These are phyloP conservation scores for Loxodonta africana DNA, from an alignment of 2,113 vertebrate genomes.

Conservation along the genomic window DNA sequence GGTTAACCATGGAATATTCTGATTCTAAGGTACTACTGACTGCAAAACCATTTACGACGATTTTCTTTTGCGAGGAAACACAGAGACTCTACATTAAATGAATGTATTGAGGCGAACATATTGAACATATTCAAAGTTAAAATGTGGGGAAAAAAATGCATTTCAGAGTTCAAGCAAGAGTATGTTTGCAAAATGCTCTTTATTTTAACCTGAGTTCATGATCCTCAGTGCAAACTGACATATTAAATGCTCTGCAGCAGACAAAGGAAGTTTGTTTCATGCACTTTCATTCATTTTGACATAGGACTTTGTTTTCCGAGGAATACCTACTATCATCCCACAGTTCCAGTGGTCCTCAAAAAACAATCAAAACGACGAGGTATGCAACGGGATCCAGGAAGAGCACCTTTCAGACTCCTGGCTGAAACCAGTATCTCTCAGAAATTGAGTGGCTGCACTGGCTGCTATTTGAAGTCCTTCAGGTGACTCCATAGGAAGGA, in stretches of 20 bases:
- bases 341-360: background rate
- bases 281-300: background rate
- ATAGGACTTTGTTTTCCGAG: conserved; percentile 6
- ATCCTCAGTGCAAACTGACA: background rate
- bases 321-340: background rate
- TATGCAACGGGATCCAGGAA: background rate
- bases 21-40: background rate
- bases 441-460: background rate
- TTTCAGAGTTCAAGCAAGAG: conserved; percentile 18
- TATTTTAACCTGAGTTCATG: background rate
- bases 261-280: background rate
- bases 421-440: background rate
- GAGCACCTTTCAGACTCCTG: background rate
- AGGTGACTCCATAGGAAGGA: background rate
- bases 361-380: background rate
- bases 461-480: background rate
- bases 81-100: background rate
- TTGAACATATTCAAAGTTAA: background rate
- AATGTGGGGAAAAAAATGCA: background rate
- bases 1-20: background rate
- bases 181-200: conserved; percentile 15
- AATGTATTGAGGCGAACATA: background rate
- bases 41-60: background rate
- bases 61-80: conserved; percentile 11
- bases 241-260: conserved; percentile 20